Conservation (phyloP, 2,113 vertebrate species). For the Apeltes quadracus region DNA sequence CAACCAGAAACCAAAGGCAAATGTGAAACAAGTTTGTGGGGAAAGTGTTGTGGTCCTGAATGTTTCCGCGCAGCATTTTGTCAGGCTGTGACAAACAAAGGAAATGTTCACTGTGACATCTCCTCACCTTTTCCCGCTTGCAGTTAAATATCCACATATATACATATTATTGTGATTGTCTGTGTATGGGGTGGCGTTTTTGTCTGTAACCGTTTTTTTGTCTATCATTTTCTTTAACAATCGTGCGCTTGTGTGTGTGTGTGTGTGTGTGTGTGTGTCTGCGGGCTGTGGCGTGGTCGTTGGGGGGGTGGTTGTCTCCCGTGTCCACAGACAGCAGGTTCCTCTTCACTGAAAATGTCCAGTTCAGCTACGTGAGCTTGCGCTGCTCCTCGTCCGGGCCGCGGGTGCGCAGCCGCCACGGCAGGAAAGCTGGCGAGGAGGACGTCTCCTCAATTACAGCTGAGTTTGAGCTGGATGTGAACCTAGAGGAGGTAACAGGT, state of each 20-base stretch:
- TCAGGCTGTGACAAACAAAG: constrained; percentile 64
- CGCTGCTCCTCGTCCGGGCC: constrained; percentile 86
- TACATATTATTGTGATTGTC: neutral
- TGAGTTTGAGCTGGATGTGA: constrained; percentile 94
- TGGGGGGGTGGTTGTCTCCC: constrained; percentile 35
- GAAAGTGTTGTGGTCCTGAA: constrained; percentile 70
- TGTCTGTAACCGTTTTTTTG: no score
- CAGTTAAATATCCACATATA: no score
- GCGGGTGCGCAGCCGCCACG: constrained; percentile 81
- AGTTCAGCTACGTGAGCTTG: constrained; percentile 92
- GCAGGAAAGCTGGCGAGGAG: constrained; percentile 81
- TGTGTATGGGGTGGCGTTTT: neutral
- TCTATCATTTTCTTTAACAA: constrained; percentile 27
- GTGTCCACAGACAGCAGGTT: constrained; percentile 88
- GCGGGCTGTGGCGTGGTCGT: constrained; percentile 8
- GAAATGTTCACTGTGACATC: constrained; percentile 19
- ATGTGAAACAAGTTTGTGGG: constrained; percentile 69
- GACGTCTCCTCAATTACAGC: constrained; percentile 88
- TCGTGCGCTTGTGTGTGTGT: constrained; percentile 26
- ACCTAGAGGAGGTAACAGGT: constrained; percentile 99
- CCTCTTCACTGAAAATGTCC: constrained; percentile 88
- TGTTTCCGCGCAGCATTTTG: constrained; percentile 68
- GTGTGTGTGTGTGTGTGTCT: constrained; percentile 27
- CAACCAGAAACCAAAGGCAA: constrained; percentile 65
- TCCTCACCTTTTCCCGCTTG: constrained; percentile 15